Evolutionary conservation across 2,797 vertebrate species (phyloP), one percentile per base, ranked within the genome.

Genomic region (Rhinoraja longicauda): DNA sequence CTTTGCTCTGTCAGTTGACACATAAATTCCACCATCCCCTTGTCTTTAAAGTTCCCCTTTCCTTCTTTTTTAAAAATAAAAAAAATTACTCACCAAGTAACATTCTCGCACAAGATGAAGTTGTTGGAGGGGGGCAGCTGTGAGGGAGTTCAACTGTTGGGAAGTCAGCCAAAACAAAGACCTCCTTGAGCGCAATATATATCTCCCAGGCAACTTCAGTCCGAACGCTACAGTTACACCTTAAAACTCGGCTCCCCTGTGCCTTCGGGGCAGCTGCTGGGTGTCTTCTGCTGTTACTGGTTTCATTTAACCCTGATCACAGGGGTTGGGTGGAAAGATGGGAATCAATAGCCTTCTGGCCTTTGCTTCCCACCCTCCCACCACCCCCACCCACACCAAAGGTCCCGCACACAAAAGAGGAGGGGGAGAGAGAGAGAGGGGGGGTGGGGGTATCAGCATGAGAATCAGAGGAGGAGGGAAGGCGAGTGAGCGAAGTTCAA

Each of bases 191-290:
- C 64, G 64, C 84, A 67, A 88, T 67, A 19, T 67, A 19, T 32
- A 59, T 88, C 84, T 88, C 15, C 84, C 62, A 62, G 62, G n/a
- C 62, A 88, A 88, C 59, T 88, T 88, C 67, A 88, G 64, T 88
- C 62, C 84, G 62, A 86, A 64, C 32, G 82, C 57, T 86, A 88
- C 84, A 88, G 84, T 88, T 88, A 88, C 84, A 88, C 84, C 84
- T 88, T 88, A 10, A 88, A 67, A 88, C 84, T 86, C 29, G 62
- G 57, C 39, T 19, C 81, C n/a, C 81, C 53, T 36, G 21, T 84
- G 53, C 53, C 81, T 84, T 1, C 5, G 21, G 81, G 81, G 45
- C 8, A 29, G 81, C 59, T 36, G 59, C 39, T 39, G 39, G 64
- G 8, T 64, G 59, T 88, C 36, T 59, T 88, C 84, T 36, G n/a